Evolutionary conservation across 2,888 invertebrate species (phyloP), one percentile per base, ranked within the genome.

Genomic region (Dione vanillae): DNA sequence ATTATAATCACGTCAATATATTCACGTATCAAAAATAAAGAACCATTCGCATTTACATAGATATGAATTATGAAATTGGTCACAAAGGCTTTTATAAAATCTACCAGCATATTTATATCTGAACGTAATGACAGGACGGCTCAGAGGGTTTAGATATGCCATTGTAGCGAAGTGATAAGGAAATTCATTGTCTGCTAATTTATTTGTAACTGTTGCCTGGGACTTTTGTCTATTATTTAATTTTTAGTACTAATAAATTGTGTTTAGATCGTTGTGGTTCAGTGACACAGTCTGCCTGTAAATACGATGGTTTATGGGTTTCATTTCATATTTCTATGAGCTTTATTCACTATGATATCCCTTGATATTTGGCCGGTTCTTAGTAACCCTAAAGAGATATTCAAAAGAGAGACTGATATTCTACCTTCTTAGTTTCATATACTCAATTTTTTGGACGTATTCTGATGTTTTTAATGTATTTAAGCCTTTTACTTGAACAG

Each of bases 101-200:
- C 62, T 8, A 62, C 62, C 62, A 62, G 62, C 62, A 62, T 62
- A 35, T 62, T 16, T 47, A 47, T 62, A 62, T 62, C 62, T 37
- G 41, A 1, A 14, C 59, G 59, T 20, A 45, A 62, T 47, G 62
- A 37, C 62, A 47, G 47, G 37, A 61, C 16, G 61, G 37, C 35
- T 47, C 47, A 47, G 37, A 27, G 12, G 35, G 12, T 37, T 59
- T 20, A 35, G 62, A 62, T 62, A 35, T 12, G 12, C n/a, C 47
- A 47, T 47, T 62, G 47, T 47, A 11, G 2, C 35, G 47, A 16
- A 16, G 45, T 0, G 62, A 62, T 62, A 62, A 62, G 47, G 62
- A 62, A 35, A 35, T 47, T 16, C 11, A 47, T 35, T 62, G 62
- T 62, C 16, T 47, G n/a, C 35, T 47, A 37, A 62, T 37, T 62